Evolutionary conservation across 2,113 vertebrate genomes (phyloP), one percentile per base, ranked within the genome.

Genomic region (Halichoerus grypus): DNA sequence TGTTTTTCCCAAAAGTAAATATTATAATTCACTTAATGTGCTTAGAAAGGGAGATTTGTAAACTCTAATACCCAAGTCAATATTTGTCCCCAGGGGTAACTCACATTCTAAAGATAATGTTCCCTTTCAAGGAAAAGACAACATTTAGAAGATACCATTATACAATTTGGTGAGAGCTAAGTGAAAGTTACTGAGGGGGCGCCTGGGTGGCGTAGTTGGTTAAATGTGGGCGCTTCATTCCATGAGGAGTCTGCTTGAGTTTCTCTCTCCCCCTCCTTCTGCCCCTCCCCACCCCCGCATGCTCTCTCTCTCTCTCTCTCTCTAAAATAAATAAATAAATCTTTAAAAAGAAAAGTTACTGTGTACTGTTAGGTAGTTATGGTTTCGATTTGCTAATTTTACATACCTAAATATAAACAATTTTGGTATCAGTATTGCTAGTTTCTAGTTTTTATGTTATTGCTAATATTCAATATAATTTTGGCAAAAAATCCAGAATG

Each of bases 361-460:
- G 26, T 22, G 11, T 74, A 42, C 71, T 85, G 85, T 72, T 79
- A 53, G 36, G 55, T 74, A 39, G 15, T 22, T 49, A 7, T 8
- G 10, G 3, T 49, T 86, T 92, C 46, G 55, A 59, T 77, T 61
- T 79, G 53, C 28, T 46, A 53, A n/a, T 87, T 89, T 89, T 24
- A 53, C 2, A 18, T 53, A 55, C 19, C 67, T 80, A 88, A 59
- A 76, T 80, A 11, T 46, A 49, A 71, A 46, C 36, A 55, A 63
- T 63, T 88, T 80, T 69, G 15, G 19, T 53, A 15, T 74, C 59
- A 33, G 51, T 33, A 33, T 33, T 28, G 12, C 16, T 61, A 5
- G 42, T 87, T 95, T 72, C 80, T 95, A 63, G 80, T 57, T 95
- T 88, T 84, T 79, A 11, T 67, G 42, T 69, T 59, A 57, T 33